These are phyloP conservation scores for Graphium colonna DNA, from an alignment of 2,888 invertebrate species.

Conservation along the genomic window DNA sequence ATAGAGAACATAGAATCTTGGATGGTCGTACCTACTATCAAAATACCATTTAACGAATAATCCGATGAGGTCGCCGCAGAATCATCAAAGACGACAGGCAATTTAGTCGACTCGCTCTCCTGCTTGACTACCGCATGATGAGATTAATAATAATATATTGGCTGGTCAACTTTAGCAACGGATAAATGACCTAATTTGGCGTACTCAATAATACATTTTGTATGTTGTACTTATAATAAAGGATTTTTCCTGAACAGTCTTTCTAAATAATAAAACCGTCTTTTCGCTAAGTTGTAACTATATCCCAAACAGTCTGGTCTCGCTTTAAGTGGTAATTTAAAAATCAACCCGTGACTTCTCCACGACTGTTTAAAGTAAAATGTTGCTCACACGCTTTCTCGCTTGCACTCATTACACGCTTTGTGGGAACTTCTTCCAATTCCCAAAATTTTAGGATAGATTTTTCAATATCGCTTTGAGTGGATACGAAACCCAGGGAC, in stretches of 20 bases:
- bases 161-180: too few species aligned
- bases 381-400: too few species aligned
- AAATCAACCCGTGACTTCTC: neutral
- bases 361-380: too few species aligned
- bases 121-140: too few species aligned
- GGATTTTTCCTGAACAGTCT: neutral
- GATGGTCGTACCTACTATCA: slow-evolving; percentile 32
- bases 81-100: slow-evolving; percentile 17
- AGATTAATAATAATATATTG: too few species aligned
- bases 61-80: slow-evolving; percentile 30
- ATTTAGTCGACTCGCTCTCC: too few species aligned
- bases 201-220: neutral
- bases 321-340: neutral
- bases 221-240: neutral
- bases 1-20: slow-evolving; percentile 18
- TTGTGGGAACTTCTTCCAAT: neutral
- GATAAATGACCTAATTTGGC: neutral
- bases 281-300: neutral
- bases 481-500: too few species aligned
- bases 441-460: too few species aligned
- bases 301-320: neutral
- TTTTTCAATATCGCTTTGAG: too few species aligned
- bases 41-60: slow-evolving; percentile 29
- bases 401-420: too few species aligned
- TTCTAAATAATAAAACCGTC: too few species aligned